A percentile compares a stretch with the other conserved stretches of the same genome.
Evolutionary conservation across 2,888 invertebrate species (phyloP).

Genomic region (Microctonus brassicae): DNA sequence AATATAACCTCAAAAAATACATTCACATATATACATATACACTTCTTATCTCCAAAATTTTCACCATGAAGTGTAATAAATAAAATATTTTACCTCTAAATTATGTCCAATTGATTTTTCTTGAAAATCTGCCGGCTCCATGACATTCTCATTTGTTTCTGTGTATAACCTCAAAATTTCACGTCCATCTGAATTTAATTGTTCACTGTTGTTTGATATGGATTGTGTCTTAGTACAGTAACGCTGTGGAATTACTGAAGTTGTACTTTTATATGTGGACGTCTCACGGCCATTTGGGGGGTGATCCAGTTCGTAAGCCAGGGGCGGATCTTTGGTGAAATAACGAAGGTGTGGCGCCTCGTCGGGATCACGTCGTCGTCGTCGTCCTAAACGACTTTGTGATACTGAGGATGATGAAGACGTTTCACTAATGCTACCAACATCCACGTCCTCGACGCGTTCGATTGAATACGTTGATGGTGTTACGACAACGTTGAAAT

Average conservation of each 20-base stretch:
- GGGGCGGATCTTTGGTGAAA: slow-evolving; percentile 49
- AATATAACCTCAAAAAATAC: no score
- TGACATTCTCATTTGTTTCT: slow-evolving; percentile 59
- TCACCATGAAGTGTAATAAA: no score
- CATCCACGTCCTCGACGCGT: slow-evolving; percentile 50
- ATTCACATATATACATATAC: no score
- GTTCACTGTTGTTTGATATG: slow-evolving; percentile 28
- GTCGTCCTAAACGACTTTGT: slow-evolving; percentile 29
- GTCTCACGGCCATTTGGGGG: slow-evolving; percentile 28
- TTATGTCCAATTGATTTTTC: slow-evolving; percentile 58
- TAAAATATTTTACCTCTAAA: no score
- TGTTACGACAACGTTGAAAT: not conserved
- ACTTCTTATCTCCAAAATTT: no score
- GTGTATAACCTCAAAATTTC: not conserved
- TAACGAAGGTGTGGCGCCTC: slow-evolving; percentile 42
- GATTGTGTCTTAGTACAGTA: not conserved
- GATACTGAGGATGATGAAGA: slow-evolving; percentile 1
- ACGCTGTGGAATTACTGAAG: slow-evolving; percentile 17
- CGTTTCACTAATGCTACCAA: not conserved
- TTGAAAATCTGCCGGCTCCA: slow-evolving; percentile 64
- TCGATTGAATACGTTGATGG: slow-evolving; percentile 25
- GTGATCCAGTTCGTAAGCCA: slow-evolving; percentile 42
- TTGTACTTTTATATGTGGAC: slow-evolving; percentile 47
- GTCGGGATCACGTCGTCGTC: slow-evolving; percentile 52
- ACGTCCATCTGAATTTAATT: slow-evolving; percentile 20